These are phyloP conservation scores for Pseudois nayaur DNA, from an alignment of 2,113 vertebrate species.

Conservation along the genomic window DNA sequence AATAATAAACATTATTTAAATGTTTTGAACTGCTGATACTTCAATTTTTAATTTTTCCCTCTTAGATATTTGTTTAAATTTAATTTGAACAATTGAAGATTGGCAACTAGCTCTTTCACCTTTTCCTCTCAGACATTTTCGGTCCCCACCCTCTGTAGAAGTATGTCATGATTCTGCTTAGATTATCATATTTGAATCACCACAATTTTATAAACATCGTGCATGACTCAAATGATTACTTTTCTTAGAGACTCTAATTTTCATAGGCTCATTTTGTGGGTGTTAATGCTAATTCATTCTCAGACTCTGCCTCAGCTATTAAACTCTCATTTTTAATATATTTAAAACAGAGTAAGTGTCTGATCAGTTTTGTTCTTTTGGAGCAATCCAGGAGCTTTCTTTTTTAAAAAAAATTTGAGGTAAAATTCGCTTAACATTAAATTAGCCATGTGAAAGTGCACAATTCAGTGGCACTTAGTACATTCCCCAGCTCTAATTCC, in stretches of 20 bases:
- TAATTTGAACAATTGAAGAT: neutral
- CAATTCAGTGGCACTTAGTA: neutral
- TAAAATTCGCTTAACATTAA: slow-evolving; percentile 4
- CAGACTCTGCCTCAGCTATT: neutral
- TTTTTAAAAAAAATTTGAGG: neutral
- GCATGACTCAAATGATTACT: neutral
- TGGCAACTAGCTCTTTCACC: neutral
- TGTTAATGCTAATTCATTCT: slow-evolving; percentile 11
- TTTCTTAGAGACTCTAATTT: slow-evolving; percentile 30
- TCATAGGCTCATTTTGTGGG: neutral
- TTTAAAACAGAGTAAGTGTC: neutral
- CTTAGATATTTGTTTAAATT: neutral
- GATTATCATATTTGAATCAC: neutral
- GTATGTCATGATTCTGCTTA: slow-evolving; percentile 12
- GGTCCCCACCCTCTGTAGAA: neutral
- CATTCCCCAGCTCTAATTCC: neutral
- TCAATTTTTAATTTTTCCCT: neutral
- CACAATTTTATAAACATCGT: neutral
- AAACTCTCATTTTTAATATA: slow-evolving; percentile 5
- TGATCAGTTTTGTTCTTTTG: neutral
- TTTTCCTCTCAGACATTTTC: neutral
- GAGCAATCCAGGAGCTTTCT: neutral
- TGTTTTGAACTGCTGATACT: neutral
- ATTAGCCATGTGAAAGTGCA: neutral
- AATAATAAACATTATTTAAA: neutral